Evolutionary conservation across 2,888 invertebrate genomes (phyloP), one percentile per base, ranked within the genome.

Genomic region (Napeogenes sylphis): DNA sequence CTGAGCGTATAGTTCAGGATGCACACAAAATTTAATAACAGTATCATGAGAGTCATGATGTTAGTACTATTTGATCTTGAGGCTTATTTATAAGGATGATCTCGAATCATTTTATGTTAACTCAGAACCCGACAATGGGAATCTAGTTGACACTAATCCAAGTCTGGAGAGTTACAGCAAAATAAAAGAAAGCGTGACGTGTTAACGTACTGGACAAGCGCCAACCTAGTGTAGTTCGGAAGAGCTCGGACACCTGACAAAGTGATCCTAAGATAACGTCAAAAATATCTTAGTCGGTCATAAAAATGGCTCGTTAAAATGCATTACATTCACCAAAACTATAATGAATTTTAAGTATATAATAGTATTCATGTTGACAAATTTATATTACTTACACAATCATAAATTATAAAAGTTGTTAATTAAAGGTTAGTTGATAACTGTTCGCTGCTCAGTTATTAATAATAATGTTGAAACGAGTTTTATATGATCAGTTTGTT

Each of bases 101-200:
- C 56, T 66, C 45, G 66, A 67, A 72, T 76, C 73, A 72, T 73
- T 73, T 69, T 71, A 73, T 75, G 74, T 73, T 74, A 75, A 73
- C 70, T 70, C 70, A 63, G 71, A 56, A 58, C 56, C 66, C 75
- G 73, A 80, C 80, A 80, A 78, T 77, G 72, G 75, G 62, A 68
- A 67, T 64, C 58, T 58, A 65, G 69, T 71, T 74, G 78, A 79
- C 81, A 77, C 76, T 80, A 81, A 83, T 81, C 79, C 77, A 70
- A 71, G 68, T 74, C 73, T 74, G 74, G 74, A 70, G 75, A 76
- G 72, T 76, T 79, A 78, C 80, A 80, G 75, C 72, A 73, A 81
- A 81, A 82, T 78, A 81, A 84, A 84, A 84, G 82, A 81, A 84
- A 83, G 81, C 78, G 75, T 75, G 77, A 78, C 73, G 76, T 78